A percentile compares a stretch with the other conserved stretches of the same genome.
These are phyloP conservation scores for Scaptomyza tumidula DNA, from an alignment of 2,888 invertebrate genomes.

Conservation along the genomic window DNA sequence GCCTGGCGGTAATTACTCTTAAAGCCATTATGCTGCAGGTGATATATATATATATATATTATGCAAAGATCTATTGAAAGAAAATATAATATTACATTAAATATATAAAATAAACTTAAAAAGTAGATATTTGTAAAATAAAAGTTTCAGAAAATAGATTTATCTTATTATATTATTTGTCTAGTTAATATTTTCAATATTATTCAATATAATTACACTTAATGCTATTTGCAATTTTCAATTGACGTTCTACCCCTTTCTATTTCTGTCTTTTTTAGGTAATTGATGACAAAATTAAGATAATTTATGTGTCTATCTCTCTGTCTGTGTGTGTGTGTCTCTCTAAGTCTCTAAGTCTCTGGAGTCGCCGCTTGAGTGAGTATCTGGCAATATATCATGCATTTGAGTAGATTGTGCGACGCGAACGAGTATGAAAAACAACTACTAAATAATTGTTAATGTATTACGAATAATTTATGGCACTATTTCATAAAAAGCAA, in stretches of 20 bases:
- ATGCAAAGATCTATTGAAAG: no score
- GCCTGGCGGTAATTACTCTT: not conserved
- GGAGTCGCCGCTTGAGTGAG: conserved; percentile 67
- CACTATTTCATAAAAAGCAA: conserved; percentile 81
- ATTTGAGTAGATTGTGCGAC: conserved; percentile 59
- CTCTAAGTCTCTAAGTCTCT: conserved; percentile 36
- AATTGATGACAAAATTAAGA: conserved; percentile 73
- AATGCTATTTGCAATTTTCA: not conserved
- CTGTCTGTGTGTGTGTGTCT: conserved; percentile 11
- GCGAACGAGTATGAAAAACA: conserved; percentile 58
- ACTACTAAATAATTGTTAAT: conserved; percentile 80
- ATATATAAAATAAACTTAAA: no score
- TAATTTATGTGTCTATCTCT: conserved; percentile 62
- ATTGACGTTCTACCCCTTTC: conserved; percentile 6
- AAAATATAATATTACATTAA: no score
- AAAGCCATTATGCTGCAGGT: no score
- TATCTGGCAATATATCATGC: conserved; percentile 70
- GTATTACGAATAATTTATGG: conserved; percentile 81
- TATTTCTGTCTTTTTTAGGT: conserved; percentile 56
- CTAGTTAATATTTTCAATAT: no score
- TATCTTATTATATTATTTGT: no score
- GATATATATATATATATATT: no score
- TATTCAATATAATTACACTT: no score
- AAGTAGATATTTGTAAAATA: no score
- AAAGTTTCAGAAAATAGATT: no score